Base-by-base conservation (phyloP, 2,888 invertebrate species). In the Sesia apiformis region DNA sequence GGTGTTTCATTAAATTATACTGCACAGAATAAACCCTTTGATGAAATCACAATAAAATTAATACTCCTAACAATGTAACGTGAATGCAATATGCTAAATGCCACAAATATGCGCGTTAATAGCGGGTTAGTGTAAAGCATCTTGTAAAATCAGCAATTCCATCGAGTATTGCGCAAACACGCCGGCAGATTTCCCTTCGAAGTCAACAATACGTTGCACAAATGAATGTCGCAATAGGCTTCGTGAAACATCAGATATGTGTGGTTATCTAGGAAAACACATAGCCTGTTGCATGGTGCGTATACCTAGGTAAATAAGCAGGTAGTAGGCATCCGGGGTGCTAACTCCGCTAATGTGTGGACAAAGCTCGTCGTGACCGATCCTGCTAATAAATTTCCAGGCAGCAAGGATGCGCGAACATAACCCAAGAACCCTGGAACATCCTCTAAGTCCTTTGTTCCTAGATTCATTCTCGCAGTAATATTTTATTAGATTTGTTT, bases 331-430 rank as follows among this genome's bases (percentile, higher is more conserved):
- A 59, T 76, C 78, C 81, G 74, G 77, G 82, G 79, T 71, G 88
- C 84, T 89, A 88, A 89, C 76, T 74, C 77, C 63, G 83, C 83
- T 89, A 89, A 89, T 87, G 82, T 81, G 81, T 83, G 81, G 83
- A 88, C 88, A 86, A 82, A 84, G 82, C 74, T 64, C 66, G 76
- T 86, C 87, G 87, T 86, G 88, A 88, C 84, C 74, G 70, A 70
- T 75, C 76, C 75, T 69, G 87, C 88, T 89, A 89, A 89, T 88
- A 84, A 81, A 84, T 72, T 86, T 87, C 87, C 82, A 78, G 85
- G 87, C 83, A 84, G 72, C 63, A 72, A 64, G 71, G 73, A 72
- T 72, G 71, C 63, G 73, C 78, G 73, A 78, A 81, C 74, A 68
- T 76, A 72, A 64, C 67, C 71, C 70, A 65, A 63, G 63, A 61